Conservation (phyloP, 2,888 invertebrate genomes). For the Ophioninae sp. region DNA sequence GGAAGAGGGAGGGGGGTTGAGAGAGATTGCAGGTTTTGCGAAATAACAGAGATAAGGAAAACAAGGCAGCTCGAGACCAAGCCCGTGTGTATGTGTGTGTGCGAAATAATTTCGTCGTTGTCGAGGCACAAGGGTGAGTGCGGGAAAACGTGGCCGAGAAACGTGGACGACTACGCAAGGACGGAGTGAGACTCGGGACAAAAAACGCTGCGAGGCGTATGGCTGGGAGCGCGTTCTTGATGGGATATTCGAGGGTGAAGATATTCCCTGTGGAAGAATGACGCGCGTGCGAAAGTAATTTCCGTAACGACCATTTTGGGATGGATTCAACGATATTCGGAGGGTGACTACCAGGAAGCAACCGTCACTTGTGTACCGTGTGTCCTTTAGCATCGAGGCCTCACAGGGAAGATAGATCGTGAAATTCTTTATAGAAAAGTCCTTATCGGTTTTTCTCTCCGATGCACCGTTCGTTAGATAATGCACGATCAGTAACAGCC, state of each 20-base stretch:
- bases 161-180: slow-evolving; percentile 1
- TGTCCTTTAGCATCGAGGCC: too few relatives aligned
- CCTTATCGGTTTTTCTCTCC: too few relatives aligned
- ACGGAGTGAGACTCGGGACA: neutral
- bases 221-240: slow-evolving; percentile 7
- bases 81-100: slow-evolving; percentile 5
- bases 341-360: slow-evolving; percentile 36
- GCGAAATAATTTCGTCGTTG: slow-evolving; percentile 6
- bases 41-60: slow-evolving; percentile 59
- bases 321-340: slow-evolving; percentile 58
- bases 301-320: slow-evolving; percentile 64
- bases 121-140: slow-evolving; percentile 18
- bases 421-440: too few relatives aligned
- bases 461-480: too few relatives aligned
- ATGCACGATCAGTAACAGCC: too few relatives aligned
- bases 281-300: slow-evolving; percentile 63
- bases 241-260: slow-evolving; percentile 53
- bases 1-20: slow-evolving; percentile 10
- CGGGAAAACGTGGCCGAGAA: slow-evolving; percentile 32
- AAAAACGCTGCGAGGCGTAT: slow-evolving; percentile 9
- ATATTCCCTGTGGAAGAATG: slow-evolving; percentile 59
- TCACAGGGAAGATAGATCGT: too few relatives aligned
- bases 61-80: slow-evolving; percentile 11
- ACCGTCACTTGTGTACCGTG: neutral
- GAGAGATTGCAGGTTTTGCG: slow-evolving; percentile 37